Conservation (phyloP, 2,797 vertebrate genomes). For the Triplophysa bombifrons region DNA sequence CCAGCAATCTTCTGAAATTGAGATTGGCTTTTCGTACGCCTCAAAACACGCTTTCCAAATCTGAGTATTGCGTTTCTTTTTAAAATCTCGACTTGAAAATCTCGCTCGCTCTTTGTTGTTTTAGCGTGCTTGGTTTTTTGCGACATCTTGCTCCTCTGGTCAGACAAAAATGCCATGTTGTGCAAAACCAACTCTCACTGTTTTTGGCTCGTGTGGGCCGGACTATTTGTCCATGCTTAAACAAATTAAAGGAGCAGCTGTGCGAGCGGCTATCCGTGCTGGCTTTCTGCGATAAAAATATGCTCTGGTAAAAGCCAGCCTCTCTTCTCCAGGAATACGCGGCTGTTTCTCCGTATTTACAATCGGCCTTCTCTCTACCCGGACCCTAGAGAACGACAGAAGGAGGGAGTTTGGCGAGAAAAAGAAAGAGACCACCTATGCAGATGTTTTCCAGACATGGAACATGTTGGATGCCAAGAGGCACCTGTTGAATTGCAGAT, state of each 20-base stretch:
- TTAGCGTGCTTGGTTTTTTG: conserved; percentile 73
- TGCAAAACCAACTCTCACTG: conserved; percentile 81
- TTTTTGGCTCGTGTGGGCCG: conserved; percentile 76
- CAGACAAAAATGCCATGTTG: conserved; percentile 77
- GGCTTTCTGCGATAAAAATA: conserved; percentile 82
- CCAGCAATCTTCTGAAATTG: conserved; percentile 42
- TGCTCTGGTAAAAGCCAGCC: conserved; percentile 74
- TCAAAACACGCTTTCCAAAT: conserved; percentile 39
- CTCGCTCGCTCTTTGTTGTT: conserved; percentile 49
- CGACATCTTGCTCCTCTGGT: conserved; percentile 70
- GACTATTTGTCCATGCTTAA: conserved; percentile 81
- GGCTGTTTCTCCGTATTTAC: conserved; percentile 73
- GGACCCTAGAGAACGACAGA: conserved; percentile 39
- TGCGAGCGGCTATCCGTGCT: conserved; percentile 74
- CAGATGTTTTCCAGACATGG: conserved; percentile 74
- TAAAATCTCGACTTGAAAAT: background rate
- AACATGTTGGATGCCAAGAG: conserved; percentile 57
- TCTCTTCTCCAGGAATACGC: conserved; percentile 73
- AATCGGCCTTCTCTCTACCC: conserved; percentile 66
- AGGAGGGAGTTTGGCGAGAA: conserved; percentile 35
- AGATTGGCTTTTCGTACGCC: conserved; percentile 18
- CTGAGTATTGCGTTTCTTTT: background rate
- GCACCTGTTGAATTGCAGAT: conserved; percentile 59
- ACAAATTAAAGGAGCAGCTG: conserved; percentile 82
- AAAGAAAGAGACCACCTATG: conserved; percentile 69